Evolutionary conservation across 1,140 invertebrate species (phyloP).

Genomic region (Aradophagus sp.): DNA sequence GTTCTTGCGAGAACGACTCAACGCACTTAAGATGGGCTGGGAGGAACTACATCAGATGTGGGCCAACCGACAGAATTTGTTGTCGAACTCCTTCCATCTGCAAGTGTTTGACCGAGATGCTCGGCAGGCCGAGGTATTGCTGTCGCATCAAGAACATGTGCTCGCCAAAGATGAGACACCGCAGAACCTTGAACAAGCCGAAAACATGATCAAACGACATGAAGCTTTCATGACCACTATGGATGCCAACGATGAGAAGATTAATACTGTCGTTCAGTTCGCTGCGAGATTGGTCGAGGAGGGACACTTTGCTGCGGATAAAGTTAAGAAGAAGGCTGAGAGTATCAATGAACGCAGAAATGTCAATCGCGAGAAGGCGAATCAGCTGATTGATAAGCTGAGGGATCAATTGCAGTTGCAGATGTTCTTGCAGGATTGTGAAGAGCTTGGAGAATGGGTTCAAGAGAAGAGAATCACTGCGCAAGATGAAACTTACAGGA

Average conservation of each 20-base stretch:
- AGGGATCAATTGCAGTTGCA: constrained; percentile 95
- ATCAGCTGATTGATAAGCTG: constrained; percentile 93
- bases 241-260: constrained; percentile 99
- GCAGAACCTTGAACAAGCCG: constrained; percentile 95
- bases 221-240: constrained; percentile 99
- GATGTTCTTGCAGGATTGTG: constrained; percentile 98
- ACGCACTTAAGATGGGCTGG: constrained; percentile 99
- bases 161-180: constrained; percentile 96
- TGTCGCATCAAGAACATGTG: constrained; percentile 98
- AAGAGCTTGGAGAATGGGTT: constrained; percentile 99
- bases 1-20: constrained; percentile 97
- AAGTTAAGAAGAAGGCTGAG: constrained; percentile 96
- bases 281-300: constrained; percentile 92
- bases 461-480: constrained; percentile 99
- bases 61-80: constrained; percentile 96
- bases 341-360: constrained; percentile 92
- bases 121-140: constrained; percentile 96
- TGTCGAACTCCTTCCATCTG: constrained; percentile 95
- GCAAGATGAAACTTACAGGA: constrained; percentile 98
- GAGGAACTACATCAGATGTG: constrained; percentile 99
- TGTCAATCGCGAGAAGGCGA: constrained; percentile 92
- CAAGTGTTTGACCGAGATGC: constrained; percentile 98
- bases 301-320: constrained; percentile 93
- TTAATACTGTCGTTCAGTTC: constrained; percentile 95
- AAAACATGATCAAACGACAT: constrained; percentile 97